These are phyloP conservation scores for Cassiopea andromeda DNA, from an alignment of 30 jellyfish, hydroid and myxozoan species.

Conservation along the genomic window DNA sequence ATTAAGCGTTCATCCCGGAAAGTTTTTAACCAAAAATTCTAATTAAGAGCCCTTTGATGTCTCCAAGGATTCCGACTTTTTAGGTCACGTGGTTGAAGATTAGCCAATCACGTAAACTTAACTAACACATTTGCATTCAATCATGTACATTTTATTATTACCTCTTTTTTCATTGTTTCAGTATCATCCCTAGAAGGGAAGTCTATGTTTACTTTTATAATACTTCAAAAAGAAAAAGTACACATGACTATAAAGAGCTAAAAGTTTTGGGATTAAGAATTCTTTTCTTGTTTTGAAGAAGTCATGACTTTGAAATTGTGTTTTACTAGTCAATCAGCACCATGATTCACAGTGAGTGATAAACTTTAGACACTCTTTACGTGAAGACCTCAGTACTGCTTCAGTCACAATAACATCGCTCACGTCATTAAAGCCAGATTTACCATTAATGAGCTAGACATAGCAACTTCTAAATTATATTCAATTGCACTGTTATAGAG, in stretches of 20 bases:
- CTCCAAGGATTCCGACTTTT: constrained; percentile 27
- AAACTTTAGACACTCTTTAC: not conserved
- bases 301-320: constrained; percentile 1
- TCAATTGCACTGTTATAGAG: not conserved
- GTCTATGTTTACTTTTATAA: constrained; percentile 42
- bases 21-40: constrained; percentile 47
- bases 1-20: constrained; percentile 53
- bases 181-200: constrained; percentile 40
- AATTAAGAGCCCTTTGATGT: constrained; percentile 52
- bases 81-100: constrained; percentile 25
- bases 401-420: constrained; percentile 17
- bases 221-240: constrained; percentile 28
- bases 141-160: constrained; percentile 3
- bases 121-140: not conserved
- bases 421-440: constrained; percentile 16
- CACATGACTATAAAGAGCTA: constrained; percentile 32
- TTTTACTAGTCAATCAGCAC: not conserved
- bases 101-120: constrained; percentile 23
- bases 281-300: constrained; percentile 25
- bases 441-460: constrained; percentile 23
- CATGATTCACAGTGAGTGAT: not conserved
- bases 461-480: constrained; percentile 4
- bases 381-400: constrained; percentile 19
- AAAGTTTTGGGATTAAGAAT: constrained; percentile 20
- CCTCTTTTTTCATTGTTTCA: not conserved